These are phyloP conservation scores for Anableps anableps DNA, from an alignment of 2,797 vertebrate species.

Conservation along the genomic window DNA sequence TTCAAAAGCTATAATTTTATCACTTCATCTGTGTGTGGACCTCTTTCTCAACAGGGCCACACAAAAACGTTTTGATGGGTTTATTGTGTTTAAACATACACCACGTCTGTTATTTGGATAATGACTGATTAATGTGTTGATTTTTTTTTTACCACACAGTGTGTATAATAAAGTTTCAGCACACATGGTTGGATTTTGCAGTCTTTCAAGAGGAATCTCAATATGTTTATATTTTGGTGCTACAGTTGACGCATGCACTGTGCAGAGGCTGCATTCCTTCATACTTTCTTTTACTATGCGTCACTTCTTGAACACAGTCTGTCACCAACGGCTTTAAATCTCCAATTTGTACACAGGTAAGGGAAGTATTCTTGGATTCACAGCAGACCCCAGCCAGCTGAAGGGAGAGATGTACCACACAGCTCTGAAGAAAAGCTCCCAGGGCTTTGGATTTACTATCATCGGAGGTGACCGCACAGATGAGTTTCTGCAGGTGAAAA, in stretches of 20 bases:
- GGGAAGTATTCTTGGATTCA: slow-evolving; percentile 79
- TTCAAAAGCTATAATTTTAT: slow-evolving; percentile 31
- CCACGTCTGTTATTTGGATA: slow-evolving; percentile 49
- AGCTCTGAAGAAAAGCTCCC: slow-evolving; percentile 90
- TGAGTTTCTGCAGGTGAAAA: slow-evolving; percentile 97
- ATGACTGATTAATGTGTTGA: slow-evolving; percentile 57
- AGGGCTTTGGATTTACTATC: slow-evolving; percentile 98
- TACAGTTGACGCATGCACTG: slow-evolving; percentile 13
- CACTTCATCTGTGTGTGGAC: slow-evolving; percentile 22
- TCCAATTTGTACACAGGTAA: slow-evolving; percentile 59
- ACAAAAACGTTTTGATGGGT: slow-evolving; percentile 32
- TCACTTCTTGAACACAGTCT: neutral
- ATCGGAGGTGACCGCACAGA: slow-evolving; percentile 96
- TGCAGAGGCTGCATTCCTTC: slow-evolving; percentile 25
- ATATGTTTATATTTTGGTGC: slow-evolving; percentile 34
- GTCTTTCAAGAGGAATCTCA: slow-evolving; percentile 39
- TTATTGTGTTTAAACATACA: slow-evolving; percentile 44
- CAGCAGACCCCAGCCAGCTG: slow-evolving; percentile 91
- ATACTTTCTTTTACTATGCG: neutral
- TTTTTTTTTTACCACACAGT: slow-evolving; percentile 43
- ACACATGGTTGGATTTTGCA: slow-evolving; percentile 43
- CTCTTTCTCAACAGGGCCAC: slow-evolving; percentile 14
- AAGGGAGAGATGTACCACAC: slow-evolving; percentile 90
- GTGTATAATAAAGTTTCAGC: slow-evolving; percentile 50
- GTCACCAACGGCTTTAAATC: neutral